Base-by-base conservation (phyloP, 2,888 invertebrate species). In the Apamea sordens region DNA sequence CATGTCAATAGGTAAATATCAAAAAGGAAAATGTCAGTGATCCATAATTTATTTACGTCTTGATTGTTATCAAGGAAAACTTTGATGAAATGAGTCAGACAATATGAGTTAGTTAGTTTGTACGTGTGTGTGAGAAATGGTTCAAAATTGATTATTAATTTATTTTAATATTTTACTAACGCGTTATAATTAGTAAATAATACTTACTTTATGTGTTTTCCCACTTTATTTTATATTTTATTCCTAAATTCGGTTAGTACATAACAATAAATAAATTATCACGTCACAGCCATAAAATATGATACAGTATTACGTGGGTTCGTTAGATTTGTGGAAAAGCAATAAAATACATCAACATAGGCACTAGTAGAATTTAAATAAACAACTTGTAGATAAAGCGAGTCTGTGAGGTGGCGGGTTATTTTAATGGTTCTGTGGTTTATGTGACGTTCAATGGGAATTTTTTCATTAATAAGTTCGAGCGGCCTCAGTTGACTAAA, bases 361-460 rank as follows among this genome's bases (percentile, higher is more conserved):
- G 8, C 13, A 44, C 44, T 18, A 36, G 28, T 41, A 15, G 13
- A n/a, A 24, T 41, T 59, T 36, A 36, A 41, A 18, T 59, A 28
- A 72, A 36, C 53, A 56, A 21, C 53, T 65, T 21, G 21, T n/a
- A 24, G 11, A 10, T 65, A 64, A 73, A 50, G 5, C 47, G 59
- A 18, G 11, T 24, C 28, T 11, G 7, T 21, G 18, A 44, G 18
- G 18, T 50, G 32, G 10, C 32, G 24, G 28, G 10, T n/a, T 4
- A 24, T 47, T 79, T 44, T 41, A 41, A 41, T 21, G 13, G 44
- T 41, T 24, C 24, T 73, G n/a, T 80, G 32, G 65, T 56, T 28
- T 79, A 1, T 63, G 10, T 36, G 44, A n/a, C 5, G 28, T 77
- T 47, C 6, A 74, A 28, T 24, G 10, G n/a, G 21, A 21, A 2